phyloP scores from a whole-genome alignment of 2,797 vertebrate species.

The Pogonophryne albipinna region DNA sequence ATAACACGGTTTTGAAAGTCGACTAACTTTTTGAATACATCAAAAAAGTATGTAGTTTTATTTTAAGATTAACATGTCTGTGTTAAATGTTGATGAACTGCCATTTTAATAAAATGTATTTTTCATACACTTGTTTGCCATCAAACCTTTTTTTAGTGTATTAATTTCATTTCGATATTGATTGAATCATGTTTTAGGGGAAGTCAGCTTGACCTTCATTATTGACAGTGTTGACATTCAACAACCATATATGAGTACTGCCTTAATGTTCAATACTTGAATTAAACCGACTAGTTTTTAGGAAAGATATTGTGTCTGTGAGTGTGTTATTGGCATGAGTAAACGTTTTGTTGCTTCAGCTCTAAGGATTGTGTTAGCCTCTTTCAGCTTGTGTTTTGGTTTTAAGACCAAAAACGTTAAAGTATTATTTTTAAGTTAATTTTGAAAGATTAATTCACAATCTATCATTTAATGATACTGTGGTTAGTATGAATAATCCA shows the following conservation, averaged over 20 bases:
- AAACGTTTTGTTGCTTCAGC: background rate
- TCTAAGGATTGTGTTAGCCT: too few relatives aligned
- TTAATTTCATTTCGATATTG: constrained; percentile 5
- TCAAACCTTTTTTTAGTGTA: background rate
- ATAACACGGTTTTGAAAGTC: constrained; percentile 4
- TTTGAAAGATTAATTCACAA: background rate
- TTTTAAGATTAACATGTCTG: background rate
- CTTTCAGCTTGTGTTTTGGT: too few relatives aligned
- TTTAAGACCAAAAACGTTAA: background rate
- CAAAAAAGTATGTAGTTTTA: constrained; percentile 16
- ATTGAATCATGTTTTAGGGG: constrained; percentile 7
- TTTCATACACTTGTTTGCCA: constrained; percentile 28
- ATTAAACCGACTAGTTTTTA: constrained; percentile 45
- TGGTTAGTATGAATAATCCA: background rate
- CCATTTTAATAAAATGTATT: constrained; percentile 22
- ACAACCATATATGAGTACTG: constrained; percentile 29
- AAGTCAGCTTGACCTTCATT: constrained; percentile 16
- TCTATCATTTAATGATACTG: too few relatives aligned
- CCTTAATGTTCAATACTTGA: constrained; percentile 61
- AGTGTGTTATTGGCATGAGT: background rate
- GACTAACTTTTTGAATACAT: background rate
- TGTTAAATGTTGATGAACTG: constrained; percentile 1
- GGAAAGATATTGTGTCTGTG: constrained; percentile 16
- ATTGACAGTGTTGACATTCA: constrained; percentile 46
- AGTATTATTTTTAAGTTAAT: background rate